phyloP scores from a whole-genome alignment of 1,140 invertebrate genomes.

The Rhopalosiphum padi region DNA sequence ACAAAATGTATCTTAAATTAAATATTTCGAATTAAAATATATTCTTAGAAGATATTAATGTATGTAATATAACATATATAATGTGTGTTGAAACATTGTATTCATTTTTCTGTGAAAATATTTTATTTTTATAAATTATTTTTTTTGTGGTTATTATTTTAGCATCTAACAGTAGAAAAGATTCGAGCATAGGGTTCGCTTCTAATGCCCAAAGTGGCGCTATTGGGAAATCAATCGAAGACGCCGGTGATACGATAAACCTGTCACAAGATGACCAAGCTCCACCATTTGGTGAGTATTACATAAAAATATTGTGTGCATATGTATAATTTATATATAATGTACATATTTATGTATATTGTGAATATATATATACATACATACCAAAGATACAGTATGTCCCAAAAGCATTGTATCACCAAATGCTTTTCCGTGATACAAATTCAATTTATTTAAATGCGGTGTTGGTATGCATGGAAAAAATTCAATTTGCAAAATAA shows the following conservation, averaged over 20 bases:
- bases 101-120: no score
- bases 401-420: neutral
- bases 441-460: neutral
- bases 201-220: conserved; percentile 63
- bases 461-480: neutral
- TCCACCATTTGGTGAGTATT: conserved; percentile 30
- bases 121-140: neutral
- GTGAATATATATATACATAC: neutral
- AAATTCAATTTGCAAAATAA: neutral
- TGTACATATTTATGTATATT: neutral
- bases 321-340: neutral
- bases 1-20: neutral
- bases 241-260: conserved; percentile 39
- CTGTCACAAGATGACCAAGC: conserved; percentile 53
- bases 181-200: conserved; percentile 66
- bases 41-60: no score
- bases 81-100: neutral
- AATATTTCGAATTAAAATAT: neutral
- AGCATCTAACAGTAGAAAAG: conserved; percentile 50
- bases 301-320: no score
- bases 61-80: neutral
- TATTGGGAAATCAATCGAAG: conserved; percentile 37
- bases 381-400: neutral
- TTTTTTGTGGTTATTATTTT: neutral
- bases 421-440: neutral